Evolutionary conservation across 2,888 invertebrate genomes (phyloP).

Genomic region (Drosophila monieri): DNA sequence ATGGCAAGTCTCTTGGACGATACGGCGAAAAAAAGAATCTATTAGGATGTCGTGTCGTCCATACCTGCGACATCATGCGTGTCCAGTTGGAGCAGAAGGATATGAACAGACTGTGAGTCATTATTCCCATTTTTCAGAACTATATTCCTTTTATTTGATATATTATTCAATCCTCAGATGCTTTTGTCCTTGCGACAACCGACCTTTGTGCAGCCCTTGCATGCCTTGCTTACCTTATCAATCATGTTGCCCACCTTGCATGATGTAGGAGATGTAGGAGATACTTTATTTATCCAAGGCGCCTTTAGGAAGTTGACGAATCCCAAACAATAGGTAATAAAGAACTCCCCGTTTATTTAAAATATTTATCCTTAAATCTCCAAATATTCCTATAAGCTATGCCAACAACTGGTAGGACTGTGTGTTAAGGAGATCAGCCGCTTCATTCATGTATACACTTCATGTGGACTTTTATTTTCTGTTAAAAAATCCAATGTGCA

Average conservation of each 20-base stretch:
- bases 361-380: too few species aligned
- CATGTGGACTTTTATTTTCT: background rate
- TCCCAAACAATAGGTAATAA: background rate
- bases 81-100: slow-evolving; percentile 72
- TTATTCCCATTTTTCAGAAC: background rate
- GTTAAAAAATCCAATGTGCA: background rate
- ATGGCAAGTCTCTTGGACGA: slow-evolving; percentile 10
- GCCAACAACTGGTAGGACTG: background rate
- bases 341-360: too few species aligned
- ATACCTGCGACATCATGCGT: slow-evolving; percentile 72
- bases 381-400: background rate
- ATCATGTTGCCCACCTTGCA: background rate
- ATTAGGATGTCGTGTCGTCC: slow-evolving; percentile 16
- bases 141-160: too few species aligned
- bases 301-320: background rate
- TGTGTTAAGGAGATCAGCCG: background rate
- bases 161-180: slow-evolving; percentile 7
- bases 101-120: slow-evolving; percentile 46
- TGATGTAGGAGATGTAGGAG: background rate
- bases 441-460: background rate
- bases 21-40: background rate
- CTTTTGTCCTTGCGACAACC: slow-evolving; percentile 3
- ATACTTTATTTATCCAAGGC: background rate
- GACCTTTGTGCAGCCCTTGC: background rate
- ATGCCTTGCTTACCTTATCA: background rate